Conservation (phyloP, 2,113 vertebrate genomes). For the Vulpes vulpes region DNA sequence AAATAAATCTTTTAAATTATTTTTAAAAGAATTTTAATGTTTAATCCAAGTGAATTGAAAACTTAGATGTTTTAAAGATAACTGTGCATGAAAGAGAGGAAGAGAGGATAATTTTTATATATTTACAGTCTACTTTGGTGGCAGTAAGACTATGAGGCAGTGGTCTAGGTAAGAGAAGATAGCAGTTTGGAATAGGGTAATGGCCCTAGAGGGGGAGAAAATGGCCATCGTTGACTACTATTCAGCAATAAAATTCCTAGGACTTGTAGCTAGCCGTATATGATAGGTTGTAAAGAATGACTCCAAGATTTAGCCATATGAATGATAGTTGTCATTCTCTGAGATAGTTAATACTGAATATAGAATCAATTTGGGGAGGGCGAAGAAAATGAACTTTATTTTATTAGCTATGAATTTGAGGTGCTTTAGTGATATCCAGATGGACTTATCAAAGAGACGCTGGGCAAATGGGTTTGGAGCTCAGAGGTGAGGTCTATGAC, state of each 20-base stretch:
- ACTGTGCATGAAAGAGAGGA: not conserved
- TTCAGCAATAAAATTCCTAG: not conserved
- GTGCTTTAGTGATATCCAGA: not conserved
- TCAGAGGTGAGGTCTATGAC: not conserved
- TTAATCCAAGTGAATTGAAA: not conserved
- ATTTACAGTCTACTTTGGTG: not conserved
- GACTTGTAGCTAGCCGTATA: not conserved
- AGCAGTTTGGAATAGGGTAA: not conserved
- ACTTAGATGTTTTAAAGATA: not conserved
- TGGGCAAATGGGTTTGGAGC: not conserved
- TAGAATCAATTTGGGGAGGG: not conserved
- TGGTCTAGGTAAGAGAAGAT: not conserved
- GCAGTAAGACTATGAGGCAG: not conserved
- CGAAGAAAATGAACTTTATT: not conserved
- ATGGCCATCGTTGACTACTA: not conserved
- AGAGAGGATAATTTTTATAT: not conserved
- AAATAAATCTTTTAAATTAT: not conserved
- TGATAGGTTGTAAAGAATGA: not conserved
- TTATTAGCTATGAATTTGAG: not conserved
- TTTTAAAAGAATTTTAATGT: not conserved
- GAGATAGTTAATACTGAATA: not conserved
- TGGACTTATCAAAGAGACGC: not conserved
- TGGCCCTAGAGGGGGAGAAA: accelerated
- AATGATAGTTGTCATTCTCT: not conserved
- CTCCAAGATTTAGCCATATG: not conserved